Percentiles rank a stretch among this genome's conserved stretches.
Evolutionary conservation across 2,797 vertebrate species (phyloP).

Genomic region (Notolabrus celidotus): DNA sequence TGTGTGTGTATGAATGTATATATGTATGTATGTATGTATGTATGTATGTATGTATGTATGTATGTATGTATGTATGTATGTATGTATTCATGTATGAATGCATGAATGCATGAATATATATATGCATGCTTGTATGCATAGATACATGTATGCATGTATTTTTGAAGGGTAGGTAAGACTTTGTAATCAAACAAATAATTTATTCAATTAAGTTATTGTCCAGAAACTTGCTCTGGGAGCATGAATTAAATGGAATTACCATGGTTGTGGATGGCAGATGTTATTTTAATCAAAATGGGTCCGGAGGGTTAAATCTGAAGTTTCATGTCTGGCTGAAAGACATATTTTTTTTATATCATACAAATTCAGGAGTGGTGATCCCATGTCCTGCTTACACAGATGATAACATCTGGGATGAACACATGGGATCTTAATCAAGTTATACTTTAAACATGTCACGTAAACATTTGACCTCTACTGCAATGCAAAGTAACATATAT

Average conservation of each 20-base stretch:
- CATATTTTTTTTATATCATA: not conserved
- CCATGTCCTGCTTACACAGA: constrained; percentile 1
- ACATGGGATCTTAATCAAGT: not conserved
- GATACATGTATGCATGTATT: too few species aligned
- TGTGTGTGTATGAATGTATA: too few species aligned
- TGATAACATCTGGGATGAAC: constrained; percentile 11
- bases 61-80: too few species aligned
- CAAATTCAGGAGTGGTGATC: not conserved
- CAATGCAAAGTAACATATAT: not conserved
- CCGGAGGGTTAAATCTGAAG: not conserved
- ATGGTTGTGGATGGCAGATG: not conserved
- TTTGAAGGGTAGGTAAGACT: too few species aligned
- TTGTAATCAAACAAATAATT: too few species aligned
- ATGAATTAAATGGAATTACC: not conserved
- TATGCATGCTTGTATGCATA: too few species aligned
- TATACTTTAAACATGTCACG: not conserved
- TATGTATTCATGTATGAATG: too few species aligned
- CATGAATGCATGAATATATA: too few species aligned
- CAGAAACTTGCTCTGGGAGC: not conserved
- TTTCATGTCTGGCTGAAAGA: not conserved
- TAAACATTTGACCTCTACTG: not conserved
- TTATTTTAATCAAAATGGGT: not conserved
- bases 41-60: too few species aligned
- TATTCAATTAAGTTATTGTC: not conserved
- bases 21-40: too few species aligned